Conservation (phyloP, 2,113 vertebrate genomes). For the Cyphomyrus discorhynchus region DNA sequence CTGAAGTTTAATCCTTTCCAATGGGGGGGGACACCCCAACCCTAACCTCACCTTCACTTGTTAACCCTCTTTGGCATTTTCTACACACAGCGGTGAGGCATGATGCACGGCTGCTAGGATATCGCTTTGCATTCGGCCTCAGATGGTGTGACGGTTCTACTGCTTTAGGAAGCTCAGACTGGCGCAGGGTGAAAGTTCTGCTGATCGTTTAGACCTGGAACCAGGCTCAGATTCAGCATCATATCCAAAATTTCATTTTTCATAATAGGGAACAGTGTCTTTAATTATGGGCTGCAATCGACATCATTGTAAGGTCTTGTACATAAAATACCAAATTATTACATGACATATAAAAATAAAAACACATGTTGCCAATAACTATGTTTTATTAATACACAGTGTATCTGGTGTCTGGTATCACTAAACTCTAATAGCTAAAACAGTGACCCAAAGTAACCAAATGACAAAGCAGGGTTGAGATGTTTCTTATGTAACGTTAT, state of each 20-base stretch:
- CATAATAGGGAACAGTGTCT: background rate
- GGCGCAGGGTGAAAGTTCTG: background rate
- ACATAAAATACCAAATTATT: background rate
- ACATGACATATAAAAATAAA: background rate
- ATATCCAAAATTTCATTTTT: background rate
- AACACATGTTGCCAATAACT: background rate
- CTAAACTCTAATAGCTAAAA: background rate
- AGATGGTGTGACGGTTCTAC: background rate
- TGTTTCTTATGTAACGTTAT: background rate
- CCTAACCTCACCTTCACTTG: background rate
- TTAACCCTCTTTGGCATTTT: background rate
- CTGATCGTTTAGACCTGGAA: background rate
- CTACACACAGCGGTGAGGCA: background rate
- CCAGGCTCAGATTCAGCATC: background rate
- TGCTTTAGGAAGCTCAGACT: background rate
- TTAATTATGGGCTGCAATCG: background rate
- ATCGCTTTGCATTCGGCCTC: background rate
- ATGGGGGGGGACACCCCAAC: background rate
- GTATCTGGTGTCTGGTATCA: background rate
- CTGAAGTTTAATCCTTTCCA: background rate
- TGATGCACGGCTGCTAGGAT: background rate
- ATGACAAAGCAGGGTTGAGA: background rate
- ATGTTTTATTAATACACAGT: no score
- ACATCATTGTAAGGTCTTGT: background rate
- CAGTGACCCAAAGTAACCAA: background rate